Evolutionary conservation across 2,113 vertebrate genomes (phyloP), one percentile per base, ranked within the genome.

Genomic region (Xenopus borealis): DNA sequence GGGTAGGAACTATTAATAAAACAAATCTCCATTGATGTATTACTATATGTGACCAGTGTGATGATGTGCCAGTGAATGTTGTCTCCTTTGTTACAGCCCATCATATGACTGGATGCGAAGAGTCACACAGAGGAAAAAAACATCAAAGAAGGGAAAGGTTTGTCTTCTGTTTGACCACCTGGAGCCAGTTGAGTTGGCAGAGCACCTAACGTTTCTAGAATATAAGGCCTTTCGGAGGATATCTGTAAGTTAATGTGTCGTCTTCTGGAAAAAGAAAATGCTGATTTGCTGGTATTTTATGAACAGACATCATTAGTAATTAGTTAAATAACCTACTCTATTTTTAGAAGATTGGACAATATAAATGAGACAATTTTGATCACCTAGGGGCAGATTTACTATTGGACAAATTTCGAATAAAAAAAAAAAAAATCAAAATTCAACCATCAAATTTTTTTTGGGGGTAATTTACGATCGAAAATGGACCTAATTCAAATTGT

Each of bases 41-140:
- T 66, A 66, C 64, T 33, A 66, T 40, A 63, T 7, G 45, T 62
- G 45, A 19, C 13, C 46, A 50, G 18, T 58, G 17, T 9, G 65
- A 66, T 66, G 52, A 45, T 59, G 59, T 57, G 50, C 63, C 66
- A 69, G 59, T 70, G 12, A 45, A 47, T 64, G 61, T 70, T 77
- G 46, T 63, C 47, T 23, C 74, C 82, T 72, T 85, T 81, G 80
- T 69, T 86, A 19, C 75, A 99, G 97, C 79, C 96, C 97, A 9
- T 99, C 97, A 7, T 99, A 97, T 14, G 96, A 99, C 86, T 98
- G 96, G 97, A 99, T 99, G 97, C 92, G 97, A 82, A 94, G 94
- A 88, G 86, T 99, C 82, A 99, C 97, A 14, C 96, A 98, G 85
- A 92, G 96, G 78, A 98, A 97, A 84, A 98, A 91, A 83, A 89